phyloP scores from a whole-genome alignment of 2,888 invertebrate genomes.

The Polymixis lichenea region DNA sequence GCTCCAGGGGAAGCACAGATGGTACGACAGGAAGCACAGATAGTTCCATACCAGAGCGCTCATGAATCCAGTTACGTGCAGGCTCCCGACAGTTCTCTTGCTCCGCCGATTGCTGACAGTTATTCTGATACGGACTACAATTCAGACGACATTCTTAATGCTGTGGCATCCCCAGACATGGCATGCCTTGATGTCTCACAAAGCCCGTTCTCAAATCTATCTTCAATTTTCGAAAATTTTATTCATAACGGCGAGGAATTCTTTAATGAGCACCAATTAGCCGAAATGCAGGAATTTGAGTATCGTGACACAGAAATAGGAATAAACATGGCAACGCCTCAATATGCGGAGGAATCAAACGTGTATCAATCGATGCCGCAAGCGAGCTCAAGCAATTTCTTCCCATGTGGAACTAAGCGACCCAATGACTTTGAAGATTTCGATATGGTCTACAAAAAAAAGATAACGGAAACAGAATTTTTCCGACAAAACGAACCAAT shows the following conservation, averaged over 20 bases:
- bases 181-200: conserved; percentile 36
- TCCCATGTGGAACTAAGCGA: conserved; percentile 66
- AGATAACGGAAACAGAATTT: conserved; percentile 53
- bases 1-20: background rate
- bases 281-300: background rate
- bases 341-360: conserved; percentile 10
- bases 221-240: conserved; percentile 23
- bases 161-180: conserved; percentile 18
- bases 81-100: background rate
- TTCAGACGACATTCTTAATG: conserved; percentile 16
- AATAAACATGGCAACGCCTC: background rate
- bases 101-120: background rate
- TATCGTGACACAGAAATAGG: background rate
- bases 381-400: conserved; percentile 22
- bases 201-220: conserved; percentile 26
- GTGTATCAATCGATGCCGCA: conserved; percentile 27
- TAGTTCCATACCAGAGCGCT: conserved; percentile 10
- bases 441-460: conserved; percentile 66
- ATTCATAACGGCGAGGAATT: conserved; percentile 5
- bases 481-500: conserved; percentile 26
- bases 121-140: conserved; percentile 15
- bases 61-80: conserved; percentile 23
- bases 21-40: conserved; percentile 3
- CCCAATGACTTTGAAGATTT: conserved; percentile 61
- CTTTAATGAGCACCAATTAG: background rate